Base-by-base conservation (phyloP, 2,113 vertebrate genomes). In the Otolemur garnettii region DNA sequence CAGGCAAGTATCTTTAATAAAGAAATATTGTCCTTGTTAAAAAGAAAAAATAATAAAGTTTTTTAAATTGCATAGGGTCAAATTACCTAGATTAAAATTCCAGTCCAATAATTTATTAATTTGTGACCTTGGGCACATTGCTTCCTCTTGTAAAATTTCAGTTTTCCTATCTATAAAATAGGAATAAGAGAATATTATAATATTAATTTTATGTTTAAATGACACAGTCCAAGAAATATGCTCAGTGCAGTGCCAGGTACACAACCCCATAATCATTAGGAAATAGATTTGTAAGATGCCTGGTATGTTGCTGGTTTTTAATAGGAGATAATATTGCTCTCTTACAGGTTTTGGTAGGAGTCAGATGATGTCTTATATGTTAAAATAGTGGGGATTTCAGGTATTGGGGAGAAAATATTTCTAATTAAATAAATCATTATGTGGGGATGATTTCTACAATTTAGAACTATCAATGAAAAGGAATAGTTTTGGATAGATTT, bases 81-180 rank as follows among this genome's bases (percentile, higher is more conserved):
- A 21, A 60, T 0, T 64, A 35, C 55, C 28, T 81, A 8, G 59
- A 69, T 94, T 84, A 77, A 69, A 82, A 86, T 91, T 94, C 78
- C 38, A 5, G 7, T 88, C 91, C 68, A 89, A 18, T 1, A 55
- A 3, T 81, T 80, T 26, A 50, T 53, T 89, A 85, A 24, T 15
- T 72, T 85, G 5, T 62, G 50, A 45, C 38, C 17, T 72, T 45
- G 33, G 12, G 9, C 78, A 91, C 77, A 10, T 57, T 50, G 7
- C n/a, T 91, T 71, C 45, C 19, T 5, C 68, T 78, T 55, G 19
- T 35, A 79, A 60, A 91, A 66, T 75, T 91, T 84, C 14, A 45
- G 57, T 78, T 66, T 96, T 26, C n/a, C 33, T 62, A 9, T 62
- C 50, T 94, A 10, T 72, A 89, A 71, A 93, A 57, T 53, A 68